phyloP scores from a whole-genome alignment of 2,888 invertebrate species.

The Cheilosia scutellata region DNA sequence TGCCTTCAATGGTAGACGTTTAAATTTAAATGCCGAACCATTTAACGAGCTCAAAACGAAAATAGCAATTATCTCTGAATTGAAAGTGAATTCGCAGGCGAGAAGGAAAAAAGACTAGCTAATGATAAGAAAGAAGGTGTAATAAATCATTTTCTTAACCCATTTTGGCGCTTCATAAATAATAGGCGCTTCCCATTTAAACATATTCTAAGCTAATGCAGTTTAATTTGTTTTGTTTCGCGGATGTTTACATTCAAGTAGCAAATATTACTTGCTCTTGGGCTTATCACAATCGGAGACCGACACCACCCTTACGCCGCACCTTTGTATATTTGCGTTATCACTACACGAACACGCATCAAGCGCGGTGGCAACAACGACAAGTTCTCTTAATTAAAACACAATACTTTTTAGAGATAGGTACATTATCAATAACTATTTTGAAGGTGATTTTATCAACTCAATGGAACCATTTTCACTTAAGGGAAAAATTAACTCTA shows the following conservation, averaged over 20 bases:
- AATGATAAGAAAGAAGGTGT: background rate
- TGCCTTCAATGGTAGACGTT: too few relatives aligned
- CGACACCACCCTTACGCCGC: background rate
- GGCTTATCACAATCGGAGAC: constrained; percentile 14
- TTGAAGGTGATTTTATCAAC: constrained; percentile 14
- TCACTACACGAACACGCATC: constrained; percentile 17
- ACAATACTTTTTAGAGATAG: background rate
- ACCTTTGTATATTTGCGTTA: constrained; percentile 22
- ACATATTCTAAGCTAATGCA: background rate
- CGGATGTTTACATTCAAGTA: constrained; percentile 35
- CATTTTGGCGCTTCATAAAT: constrained; percentile 40
- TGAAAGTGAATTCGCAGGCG: constrained; percentile 41
- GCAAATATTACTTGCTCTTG: constrained; percentile 15
- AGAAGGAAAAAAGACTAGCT: constrained; percentile 8
- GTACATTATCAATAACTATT: background rate
- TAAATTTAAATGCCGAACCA: too few relatives aligned
- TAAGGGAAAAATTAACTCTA: background rate
- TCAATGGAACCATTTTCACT: constrained; percentile 13
- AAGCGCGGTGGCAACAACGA: background rate
- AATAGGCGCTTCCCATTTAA: background rate
- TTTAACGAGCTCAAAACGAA: too few relatives aligned
- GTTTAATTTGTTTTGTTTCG: background rate
- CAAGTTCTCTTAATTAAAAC: constrained; percentile 17
- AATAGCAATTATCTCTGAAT: constrained; percentile 3
- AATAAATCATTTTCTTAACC: constrained; percentile 46